Percentiles rank a stretch among this genome's conserved stretches.
These are phyloP conservation scores for Antitype chi DNA, from an alignment of 2,888 invertebrate species.

Conservation along the genomic window DNA sequence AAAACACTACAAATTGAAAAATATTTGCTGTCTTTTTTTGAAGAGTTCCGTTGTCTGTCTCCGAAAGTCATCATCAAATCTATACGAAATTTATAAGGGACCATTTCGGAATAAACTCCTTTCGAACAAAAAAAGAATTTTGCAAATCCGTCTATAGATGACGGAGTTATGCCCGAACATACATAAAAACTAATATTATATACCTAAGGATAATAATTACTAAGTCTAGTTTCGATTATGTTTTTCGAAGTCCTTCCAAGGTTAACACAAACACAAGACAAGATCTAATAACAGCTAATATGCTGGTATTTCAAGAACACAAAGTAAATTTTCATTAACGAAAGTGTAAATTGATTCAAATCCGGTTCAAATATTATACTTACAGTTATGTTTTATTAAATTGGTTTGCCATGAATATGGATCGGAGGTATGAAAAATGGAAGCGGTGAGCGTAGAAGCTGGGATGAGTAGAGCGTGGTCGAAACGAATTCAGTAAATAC, in stretches of 20 bases:
- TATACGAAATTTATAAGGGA: no score
- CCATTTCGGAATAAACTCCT: no score
- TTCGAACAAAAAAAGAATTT: no score
- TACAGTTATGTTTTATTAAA: slow-evolving; percentile 62
- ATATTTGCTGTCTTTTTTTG: no score
- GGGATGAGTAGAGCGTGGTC: slow-evolving; percentile 5
- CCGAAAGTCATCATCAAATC: no score
- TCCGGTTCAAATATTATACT: slow-evolving; percentile 62
- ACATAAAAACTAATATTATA: no score
- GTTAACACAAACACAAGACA: slow-evolving; percentile 12
- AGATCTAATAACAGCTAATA: slow-evolving; percentile 12
- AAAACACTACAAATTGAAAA: no score
- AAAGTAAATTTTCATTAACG: slow-evolving; percentile 67
- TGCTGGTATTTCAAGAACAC: slow-evolving; percentile 39
- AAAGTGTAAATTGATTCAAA: slow-evolving; percentile 70
- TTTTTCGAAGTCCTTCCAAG: slow-evolving; percentile 7
- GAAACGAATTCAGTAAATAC: neutral
- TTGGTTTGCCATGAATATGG: slow-evolving; percentile 26
- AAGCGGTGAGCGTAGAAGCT: slow-evolving; percentile 25
- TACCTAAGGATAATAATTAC: neutral
- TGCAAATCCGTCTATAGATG: no score
- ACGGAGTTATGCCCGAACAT: no score
- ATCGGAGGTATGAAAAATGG: slow-evolving; percentile 31
- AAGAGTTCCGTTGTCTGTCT: no score
- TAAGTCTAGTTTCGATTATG: neutral